Percentiles rank a stretch among this genome's conserved stretches.
Evolutionary conservation across 2,113 vertebrate genomes (phyloP).

Genomic region (Rousettus leschenaultii): DNA sequence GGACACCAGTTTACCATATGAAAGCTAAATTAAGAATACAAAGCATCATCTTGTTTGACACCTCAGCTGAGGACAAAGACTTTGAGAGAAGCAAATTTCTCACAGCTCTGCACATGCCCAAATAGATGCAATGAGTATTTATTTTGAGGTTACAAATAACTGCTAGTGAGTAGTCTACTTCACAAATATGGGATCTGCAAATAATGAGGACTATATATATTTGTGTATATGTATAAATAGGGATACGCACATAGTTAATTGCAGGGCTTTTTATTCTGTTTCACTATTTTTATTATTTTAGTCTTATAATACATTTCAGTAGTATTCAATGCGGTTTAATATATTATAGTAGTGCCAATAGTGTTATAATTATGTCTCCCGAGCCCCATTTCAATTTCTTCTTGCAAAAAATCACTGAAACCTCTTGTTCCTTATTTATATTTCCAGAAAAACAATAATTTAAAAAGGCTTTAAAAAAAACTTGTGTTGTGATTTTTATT

Average conservation of each 20-base stretch:
- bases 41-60: background rate
- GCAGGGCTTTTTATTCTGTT: background rate
- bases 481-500: background rate
- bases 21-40: background rate
- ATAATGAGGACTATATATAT: background rate
- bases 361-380: background rate
- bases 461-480: background rate
- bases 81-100: background rate
- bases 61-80: background rate
- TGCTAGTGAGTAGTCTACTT: background rate
- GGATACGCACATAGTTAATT: background rate
- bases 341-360: background rate
- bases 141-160: background rate
- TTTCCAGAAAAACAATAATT: background rate
- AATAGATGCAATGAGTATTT: background rate
- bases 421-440: background rate
- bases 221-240: background rate
- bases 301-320: background rate
- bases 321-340: background rate
- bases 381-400: background rate
- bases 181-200: background rate
- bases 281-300: background rate
- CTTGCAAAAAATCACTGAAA: background rate
- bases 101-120: background rate
- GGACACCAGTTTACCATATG: background rate